Evolutionary conservation across 1,140 invertebrate species (phyloP).

Genomic region (Cydia strobilella): DNA sequence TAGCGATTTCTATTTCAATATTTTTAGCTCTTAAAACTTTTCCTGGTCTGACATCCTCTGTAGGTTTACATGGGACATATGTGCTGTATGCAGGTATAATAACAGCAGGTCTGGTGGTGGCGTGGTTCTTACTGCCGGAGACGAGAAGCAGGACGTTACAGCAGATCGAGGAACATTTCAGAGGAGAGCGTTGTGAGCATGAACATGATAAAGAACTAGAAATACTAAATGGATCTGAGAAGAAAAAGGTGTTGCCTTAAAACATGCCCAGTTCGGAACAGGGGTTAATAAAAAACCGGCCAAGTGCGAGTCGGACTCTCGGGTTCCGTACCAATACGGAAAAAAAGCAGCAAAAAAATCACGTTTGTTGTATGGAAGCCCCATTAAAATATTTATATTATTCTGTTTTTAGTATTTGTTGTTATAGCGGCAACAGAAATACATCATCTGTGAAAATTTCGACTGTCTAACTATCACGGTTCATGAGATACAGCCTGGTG

Average conservation of each 20-base stretch:
- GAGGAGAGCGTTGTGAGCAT: slow-evolving; percentile 26
- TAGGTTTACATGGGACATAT: slow-evolving; percentile 55
- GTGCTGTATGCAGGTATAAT: slow-evolving; percentile 49
- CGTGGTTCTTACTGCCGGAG: slow-evolving; percentile 59
- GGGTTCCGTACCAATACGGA: too few species aligned
- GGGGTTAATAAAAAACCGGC: too few species aligned
- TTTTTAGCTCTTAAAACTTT: slow-evolving; percentile 51
- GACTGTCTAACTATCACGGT: too few species aligned
- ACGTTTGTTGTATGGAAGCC: too few species aligned
- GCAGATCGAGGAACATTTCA: slow-evolving; percentile 64
- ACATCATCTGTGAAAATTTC: too few species aligned
- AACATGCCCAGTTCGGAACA: too few species aligned
- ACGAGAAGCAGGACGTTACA: slow-evolving; percentile 63
- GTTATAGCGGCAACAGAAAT: too few species aligned
- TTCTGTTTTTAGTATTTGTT: too few species aligned
- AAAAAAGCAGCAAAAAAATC: too few species aligned
- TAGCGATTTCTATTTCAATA: slow-evolving; percentile 37
- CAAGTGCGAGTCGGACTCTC: too few species aligned
- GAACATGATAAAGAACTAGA: slow-evolving; percentile 3
- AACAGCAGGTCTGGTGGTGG: slow-evolving; percentile 45
- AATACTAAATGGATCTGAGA: slow-evolving; percentile 15
- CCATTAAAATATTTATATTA: too few species aligned
- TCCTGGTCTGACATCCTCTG: slow-evolving; percentile 39
- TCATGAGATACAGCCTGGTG: too few species aligned
- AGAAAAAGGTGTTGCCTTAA: background rate